Percentiles rank a stretch among this genome's conserved stretches.
Evolutionary conservation across 2,113 vertebrate genomes (phyloP).

Genomic region (Elephas maximus): DNA sequence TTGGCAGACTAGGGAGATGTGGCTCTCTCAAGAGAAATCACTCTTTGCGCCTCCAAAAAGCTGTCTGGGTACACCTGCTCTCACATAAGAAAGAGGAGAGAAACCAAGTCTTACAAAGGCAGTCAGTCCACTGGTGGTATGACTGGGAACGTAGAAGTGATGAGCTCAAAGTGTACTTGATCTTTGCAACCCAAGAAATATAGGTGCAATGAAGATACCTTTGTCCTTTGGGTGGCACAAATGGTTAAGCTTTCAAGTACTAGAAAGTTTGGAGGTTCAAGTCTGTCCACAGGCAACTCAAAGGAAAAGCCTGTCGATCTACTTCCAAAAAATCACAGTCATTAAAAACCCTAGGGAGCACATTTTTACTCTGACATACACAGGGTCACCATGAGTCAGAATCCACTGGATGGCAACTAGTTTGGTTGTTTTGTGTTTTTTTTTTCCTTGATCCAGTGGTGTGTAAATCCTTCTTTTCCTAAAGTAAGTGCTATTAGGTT

Average conservation of each 20-base stretch:
- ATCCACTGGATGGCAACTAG: background rate
- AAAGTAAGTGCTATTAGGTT: background rate
- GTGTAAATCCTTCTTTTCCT: background rate
- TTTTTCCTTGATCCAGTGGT: background rate
- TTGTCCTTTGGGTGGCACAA: background rate
- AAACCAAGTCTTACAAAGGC: constrained; percentile 1
- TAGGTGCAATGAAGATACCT: background rate
- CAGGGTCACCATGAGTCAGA: background rate
- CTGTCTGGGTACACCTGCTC: constrained; percentile 64
- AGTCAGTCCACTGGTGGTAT: background rate
- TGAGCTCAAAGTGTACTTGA: background rate
- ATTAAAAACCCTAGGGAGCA: background rate
- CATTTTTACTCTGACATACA: background rate
- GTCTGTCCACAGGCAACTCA: background rate
- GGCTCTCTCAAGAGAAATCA: constrained; percentile 66
- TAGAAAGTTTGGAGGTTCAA: background rate
- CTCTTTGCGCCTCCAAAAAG: constrained; percentile 28
- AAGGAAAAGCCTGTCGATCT: background rate
- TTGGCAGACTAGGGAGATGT: constrained; percentile 66
- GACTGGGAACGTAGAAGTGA: background rate
- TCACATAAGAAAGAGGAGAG: constrained; percentile 40
- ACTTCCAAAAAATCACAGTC: background rate
- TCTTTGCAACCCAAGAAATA: background rate
- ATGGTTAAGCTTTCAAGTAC: background rate
- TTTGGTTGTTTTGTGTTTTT: background rate